Evolutionary conservation across 2,888 invertebrate genomes (phyloP), one percentile per base, ranked within the genome.

Genomic region (Hemaris fuciformis): DNA sequence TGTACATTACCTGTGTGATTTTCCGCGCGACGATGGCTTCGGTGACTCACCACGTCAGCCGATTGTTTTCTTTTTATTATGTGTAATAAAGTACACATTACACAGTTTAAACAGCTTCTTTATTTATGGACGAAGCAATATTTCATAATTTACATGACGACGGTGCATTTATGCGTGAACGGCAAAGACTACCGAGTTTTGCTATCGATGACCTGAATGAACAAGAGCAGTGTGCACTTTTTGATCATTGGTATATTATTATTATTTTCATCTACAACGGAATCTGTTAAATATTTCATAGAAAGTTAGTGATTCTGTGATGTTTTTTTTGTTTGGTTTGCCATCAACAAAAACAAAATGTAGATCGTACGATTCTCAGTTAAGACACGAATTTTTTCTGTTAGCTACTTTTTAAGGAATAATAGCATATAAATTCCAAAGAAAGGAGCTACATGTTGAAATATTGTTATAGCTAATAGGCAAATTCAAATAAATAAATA

Each of bases 41-140:
- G 69, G 76, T 81, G 79, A 84, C 75, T 81, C 79, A 79, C 74
- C 72, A 70, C 64, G 70, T 75, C 59, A 66, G 70, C 66, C 73
- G 70, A 64, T 67, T 70, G 64, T 68, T 66, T 67, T 66, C 65
- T 60, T 66, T 70, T 58, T 64, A 31, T 38, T 65, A 42, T 25
- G 25, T 43, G 27, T 43, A 43, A 58, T 25, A 59, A 58, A 59
- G 27, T 42, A 23, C 27, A 43, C 59, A 59, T 10, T 43, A 15
- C 43, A 18, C 43, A 59, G 15, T 57, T 57, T 20, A 43, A 38
- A 43, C 20, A 20, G 20, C n/a, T 43, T 6, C 1, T 43, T 8
- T 18, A 43, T 43, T 43, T 20, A 20, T 20, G 8, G 43, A 7
- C 2, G 18, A 38, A 10, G 3, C 42, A 15, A 8, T 53, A 27